Percentiles rank a stretch among this genome's conserved stretches.
Conservation (phyloP, 2,888 invertebrate genomes). For the Xestobium rufovillosum region DNA sequence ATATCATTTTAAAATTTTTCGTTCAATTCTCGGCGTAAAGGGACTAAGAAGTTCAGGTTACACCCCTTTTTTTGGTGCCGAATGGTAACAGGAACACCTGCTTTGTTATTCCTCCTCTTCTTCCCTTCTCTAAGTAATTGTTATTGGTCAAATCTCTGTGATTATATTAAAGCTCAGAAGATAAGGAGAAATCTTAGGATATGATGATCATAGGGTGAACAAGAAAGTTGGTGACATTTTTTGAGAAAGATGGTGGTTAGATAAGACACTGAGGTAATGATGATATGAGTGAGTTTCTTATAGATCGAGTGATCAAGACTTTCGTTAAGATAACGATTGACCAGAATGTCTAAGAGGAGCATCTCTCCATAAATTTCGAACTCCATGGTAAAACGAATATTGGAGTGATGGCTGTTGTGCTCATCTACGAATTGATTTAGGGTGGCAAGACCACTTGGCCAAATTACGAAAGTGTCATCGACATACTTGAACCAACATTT, state of each 20-base stretch:
- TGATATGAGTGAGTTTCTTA: not conserved
- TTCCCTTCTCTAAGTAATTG: too few relatives aligned
- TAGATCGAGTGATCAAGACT: not conserved
- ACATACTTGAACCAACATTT: not conserved
- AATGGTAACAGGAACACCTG: too few relatives aligned
- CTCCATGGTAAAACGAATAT: conserved; percentile 1
- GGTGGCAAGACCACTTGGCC: not conserved
- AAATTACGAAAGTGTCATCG: conserved; percentile 1
- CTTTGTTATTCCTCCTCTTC: too few relatives aligned
- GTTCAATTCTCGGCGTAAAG: too few relatives aligned
- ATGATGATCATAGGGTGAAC: too few relatives aligned
- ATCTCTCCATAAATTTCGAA: not conserved
- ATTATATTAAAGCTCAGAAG: too few relatives aligned
- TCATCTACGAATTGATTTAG: not conserved
- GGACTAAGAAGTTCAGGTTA: too few relatives aligned
- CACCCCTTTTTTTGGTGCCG: too few relatives aligned
- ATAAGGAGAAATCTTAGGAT: too few relatives aligned
- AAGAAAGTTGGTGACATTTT: too few relatives aligned
- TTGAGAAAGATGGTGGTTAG: conserved; percentile 1
- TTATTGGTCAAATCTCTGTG: too few relatives aligned
- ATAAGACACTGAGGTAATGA: not conserved
- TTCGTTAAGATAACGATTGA: not conserved
- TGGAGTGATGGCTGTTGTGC: not conserved
- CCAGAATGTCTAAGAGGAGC: not conserved
- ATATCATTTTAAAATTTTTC: too few relatives aligned